Base-by-base conservation (phyloP, 2,888 invertebrate species). In the Synanthedon formicaeformis region DNA sequence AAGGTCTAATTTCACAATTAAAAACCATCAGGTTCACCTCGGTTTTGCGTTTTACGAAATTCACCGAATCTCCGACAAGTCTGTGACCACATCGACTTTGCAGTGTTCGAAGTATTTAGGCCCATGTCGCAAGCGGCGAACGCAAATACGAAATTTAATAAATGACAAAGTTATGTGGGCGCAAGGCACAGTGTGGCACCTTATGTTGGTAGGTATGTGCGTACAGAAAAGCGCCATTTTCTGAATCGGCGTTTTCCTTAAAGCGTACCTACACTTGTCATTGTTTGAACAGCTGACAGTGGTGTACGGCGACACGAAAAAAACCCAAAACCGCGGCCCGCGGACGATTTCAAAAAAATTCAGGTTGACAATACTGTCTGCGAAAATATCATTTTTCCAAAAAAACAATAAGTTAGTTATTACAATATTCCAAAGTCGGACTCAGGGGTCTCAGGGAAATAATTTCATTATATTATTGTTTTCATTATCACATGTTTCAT, bases 311-410 rank as follows among this genome's bases (percentile, higher is more conserved):
- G 71, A 72, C 73, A 74, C 13, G 71, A 72, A 73, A 74, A 80
- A 82, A 82, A 79, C 75, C 73, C 73, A 67, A 68, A 79, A 82
- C 82, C 81, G 76, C 81, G 76, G 80, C 79, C 75, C 63, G 67
- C 63, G 67, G 73, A 74, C 76, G 75, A 83, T 81, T 82, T 82
- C 81, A 73, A 82, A 82, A 85, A 84, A 81, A 79, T 81, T 80
- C 78, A 70, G 77, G 41, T 51, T 45, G 12, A 45, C 6, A 45
- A 14, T 14, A 41, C 4, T 8, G 45, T 45, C 45, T n/a, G n/a
- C 45, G 13, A 45, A 8, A 45, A 14, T 5, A n/a, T 45, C 13
- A n/a, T 45, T 34, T 34, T 34, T 34, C 2, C 8, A 34, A 10
- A 18, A 34, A 34, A 34, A 34, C 2, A n/a, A n/a, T n/a, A n/a